Percentiles rank a stretch among this genome's conserved stretches.
Evolutionary conservation across 2,113 vertebrate species (phyloP).

Genomic region (Entosphenus tridentatus): DNA sequence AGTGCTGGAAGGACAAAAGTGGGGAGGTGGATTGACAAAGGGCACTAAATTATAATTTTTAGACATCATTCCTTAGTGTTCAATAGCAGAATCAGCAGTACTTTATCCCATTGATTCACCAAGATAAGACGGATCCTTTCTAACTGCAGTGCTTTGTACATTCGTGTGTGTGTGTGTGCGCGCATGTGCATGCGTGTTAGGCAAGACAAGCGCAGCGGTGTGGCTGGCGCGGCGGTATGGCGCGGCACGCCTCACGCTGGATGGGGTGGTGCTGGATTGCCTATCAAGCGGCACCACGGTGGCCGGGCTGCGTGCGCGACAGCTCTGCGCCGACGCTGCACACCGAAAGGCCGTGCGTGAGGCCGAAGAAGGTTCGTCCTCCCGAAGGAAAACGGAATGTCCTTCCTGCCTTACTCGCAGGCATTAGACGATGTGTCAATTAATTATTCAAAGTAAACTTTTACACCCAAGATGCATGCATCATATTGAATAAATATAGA

Average conservation of each 20-base stretch:
- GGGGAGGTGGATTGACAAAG: background rate
- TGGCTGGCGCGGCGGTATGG: slow-evolving; percentile 30
- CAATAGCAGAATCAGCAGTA: too few relatives aligned
- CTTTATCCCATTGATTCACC: too few relatives aligned
- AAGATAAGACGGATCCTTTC: background rate
- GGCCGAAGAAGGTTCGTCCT: slow-evolving; percentile 11
- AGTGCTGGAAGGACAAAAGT: background rate
- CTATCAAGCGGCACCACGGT: slow-evolving; percentile 20
- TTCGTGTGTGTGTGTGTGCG: background rate
- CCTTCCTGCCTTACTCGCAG: too few relatives aligned
- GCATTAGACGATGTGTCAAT: too few relatives aligned
- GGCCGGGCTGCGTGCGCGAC: slow-evolving; percentile 21
- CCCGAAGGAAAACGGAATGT: too few relatives aligned
- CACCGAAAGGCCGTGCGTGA: slow-evolving; percentile 18
- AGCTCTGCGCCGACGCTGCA: slow-evolving; percentile 29
- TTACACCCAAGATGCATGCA: too few relatives aligned
- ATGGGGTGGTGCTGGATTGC: slow-evolving; percentile 35
- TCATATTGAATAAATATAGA: too few relatives aligned
- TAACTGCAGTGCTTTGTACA: background rate
- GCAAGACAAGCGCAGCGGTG: slow-evolving; percentile 22
- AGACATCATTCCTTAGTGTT: too few relatives aligned
- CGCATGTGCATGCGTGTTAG: slow-evolving; percentile 19
- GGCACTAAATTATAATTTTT: background rate
- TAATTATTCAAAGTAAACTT: too few relatives aligned
- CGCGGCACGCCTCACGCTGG: slow-evolving; percentile 26